These are phyloP conservation scores for Bursaphelenchus mucronatus DNA, from an alignment of 1,140 invertebrate species.

Conservation along the genomic window DNA sequence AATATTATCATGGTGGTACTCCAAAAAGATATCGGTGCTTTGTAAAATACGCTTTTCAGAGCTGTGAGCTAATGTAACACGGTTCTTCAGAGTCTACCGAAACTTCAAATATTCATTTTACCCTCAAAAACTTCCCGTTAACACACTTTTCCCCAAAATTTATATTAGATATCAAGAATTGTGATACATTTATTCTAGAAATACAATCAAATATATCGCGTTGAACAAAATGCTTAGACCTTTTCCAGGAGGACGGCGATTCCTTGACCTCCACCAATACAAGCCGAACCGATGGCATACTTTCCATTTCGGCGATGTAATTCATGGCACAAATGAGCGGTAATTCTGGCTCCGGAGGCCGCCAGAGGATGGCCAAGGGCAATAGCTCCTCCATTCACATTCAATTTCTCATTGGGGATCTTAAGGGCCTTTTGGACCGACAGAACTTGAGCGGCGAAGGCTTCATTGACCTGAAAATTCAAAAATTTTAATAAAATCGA, in stretches of 20 bases:
- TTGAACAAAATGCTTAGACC: slow-evolving; percentile 16
- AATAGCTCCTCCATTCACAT: slow-evolving; percentile 91
- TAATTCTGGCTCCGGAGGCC: slow-evolving; percentile 86
- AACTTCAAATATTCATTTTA: too few relatives aligned
- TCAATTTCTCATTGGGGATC: slow-evolving; percentile 74
- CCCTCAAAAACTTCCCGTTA: too few relatives aligned
- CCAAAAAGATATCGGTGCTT: too few relatives aligned
- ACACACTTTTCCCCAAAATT: too few relatives aligned
- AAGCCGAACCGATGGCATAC: slow-evolving; percentile 77
- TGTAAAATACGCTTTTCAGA: too few relatives aligned
- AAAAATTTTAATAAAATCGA: too few relatives aligned
- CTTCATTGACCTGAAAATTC: slow-evolving; percentile 80
- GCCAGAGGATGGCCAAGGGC: slow-evolving; percentile 89
- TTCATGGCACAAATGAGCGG: slow-evolving; percentile 83
- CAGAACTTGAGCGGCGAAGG: slow-evolving; percentile 84
- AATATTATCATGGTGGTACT: too few relatives aligned
- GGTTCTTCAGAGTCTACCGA: too few relatives aligned
- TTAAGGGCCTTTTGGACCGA: slow-evolving; percentile 78
- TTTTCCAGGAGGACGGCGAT: slow-evolving; percentile 83
- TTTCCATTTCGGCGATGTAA: slow-evolving; percentile 79
- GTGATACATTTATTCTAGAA: too few relatives aligned
- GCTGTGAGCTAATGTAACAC: too few relatives aligned
- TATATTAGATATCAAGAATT: too few relatives aligned
- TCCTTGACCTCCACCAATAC: slow-evolving; percentile 96
- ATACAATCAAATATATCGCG: too few relatives aligned